These are phyloP conservation scores for Cassiopea xamachana DNA, from an alignment of 30 jellyfish, hydroid and myxozoan genomes.

Conservation along the genomic window DNA sequence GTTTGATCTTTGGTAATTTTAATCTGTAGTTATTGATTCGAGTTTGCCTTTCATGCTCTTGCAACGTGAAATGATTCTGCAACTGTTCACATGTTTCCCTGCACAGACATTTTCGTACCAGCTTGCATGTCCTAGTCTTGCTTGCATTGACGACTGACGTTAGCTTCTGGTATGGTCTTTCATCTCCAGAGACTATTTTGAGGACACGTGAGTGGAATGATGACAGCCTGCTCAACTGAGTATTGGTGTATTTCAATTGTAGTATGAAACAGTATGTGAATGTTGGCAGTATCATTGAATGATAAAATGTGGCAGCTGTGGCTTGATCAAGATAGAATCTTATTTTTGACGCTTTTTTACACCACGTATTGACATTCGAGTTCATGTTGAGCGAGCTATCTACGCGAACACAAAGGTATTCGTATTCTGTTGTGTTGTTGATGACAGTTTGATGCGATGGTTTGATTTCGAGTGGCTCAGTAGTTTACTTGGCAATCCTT, in stretches of 20 bases:
- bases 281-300: slow-evolving; percentile 70
- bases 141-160: background rate
- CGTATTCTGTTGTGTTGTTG: slow-evolving; percentile 61
- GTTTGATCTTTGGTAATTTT: slow-evolving; percentile 52
- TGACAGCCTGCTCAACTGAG: slow-evolving; percentile 54
- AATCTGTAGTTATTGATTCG: slow-evolving; percentile 43
- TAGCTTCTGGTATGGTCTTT: background rate
- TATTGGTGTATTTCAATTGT: slow-evolving; percentile 40
- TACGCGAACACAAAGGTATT: slow-evolving; percentile 57
- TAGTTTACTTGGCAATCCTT: slow-evolving; percentile 53
- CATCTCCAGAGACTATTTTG: slow-evolving; percentile 38
- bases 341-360: slow-evolving; percentile 25
- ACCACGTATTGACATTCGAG: slow-evolving; percentile 2
- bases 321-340: slow-evolving; percentile 71
- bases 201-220: slow-evolving; percentile 27
- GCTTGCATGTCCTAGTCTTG: slow-evolving; percentile 20
- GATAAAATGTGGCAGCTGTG: slow-evolving; percentile 65
- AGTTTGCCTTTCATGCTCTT: slow-evolving; percentile 24
- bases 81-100: slow-evolving; percentile 26
- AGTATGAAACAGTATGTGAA: slow-evolving; percentile 31
- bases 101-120: slow-evolving; percentile 15
- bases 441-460: slow-evolving; percentile 59
- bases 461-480: slow-evolving; percentile 60
- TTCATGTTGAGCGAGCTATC: slow-evolving; percentile 40
- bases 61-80: slow-evolving; percentile 10